phyloP scores from a whole-genome alignment of 2,113 vertebrate genomes.

The Oryzias melastigma region DNA sequence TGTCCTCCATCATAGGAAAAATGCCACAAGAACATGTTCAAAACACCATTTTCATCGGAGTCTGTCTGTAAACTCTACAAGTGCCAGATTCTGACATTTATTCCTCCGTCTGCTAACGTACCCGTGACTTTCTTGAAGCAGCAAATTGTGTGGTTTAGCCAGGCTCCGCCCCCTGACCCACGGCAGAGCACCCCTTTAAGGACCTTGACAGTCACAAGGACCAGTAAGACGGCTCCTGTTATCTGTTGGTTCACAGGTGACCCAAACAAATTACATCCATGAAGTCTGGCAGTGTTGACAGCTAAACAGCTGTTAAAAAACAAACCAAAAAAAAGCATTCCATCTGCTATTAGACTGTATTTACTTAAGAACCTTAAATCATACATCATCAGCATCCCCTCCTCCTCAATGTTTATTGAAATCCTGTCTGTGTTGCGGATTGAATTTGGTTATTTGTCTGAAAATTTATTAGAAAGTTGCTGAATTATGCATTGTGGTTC shows the following conservation, averaged over 20 bases:
- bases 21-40: no score
- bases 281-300: neutral
- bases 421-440: slow-evolving; percentile 22
- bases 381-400: neutral
- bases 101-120: neutral
- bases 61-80: no score
- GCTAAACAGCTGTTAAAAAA: neutral
- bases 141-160: neutral
- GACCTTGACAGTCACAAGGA: neutral
- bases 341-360: no score
- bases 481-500: neutral
- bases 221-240: neutral
- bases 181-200: neutral
- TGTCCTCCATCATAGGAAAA: no score
- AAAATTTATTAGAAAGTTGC: slow-evolving; percentile 4
- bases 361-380: no score
- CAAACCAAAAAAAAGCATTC: neutral
- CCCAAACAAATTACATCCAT: neutral
- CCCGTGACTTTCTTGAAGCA: neutral
- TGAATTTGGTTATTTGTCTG: slow-evolving; percentile 8
- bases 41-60: no score
- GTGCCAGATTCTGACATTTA: neutral
- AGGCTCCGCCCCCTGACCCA: neutral
- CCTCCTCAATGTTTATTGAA: slow-evolving; percentile 10
- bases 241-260: neutral